Evolutionary conservation across 2,888 invertebrate species (phyloP), one percentile per base, ranked within the genome.

Genomic region (Drepanosiphum platanoidis): DNA sequence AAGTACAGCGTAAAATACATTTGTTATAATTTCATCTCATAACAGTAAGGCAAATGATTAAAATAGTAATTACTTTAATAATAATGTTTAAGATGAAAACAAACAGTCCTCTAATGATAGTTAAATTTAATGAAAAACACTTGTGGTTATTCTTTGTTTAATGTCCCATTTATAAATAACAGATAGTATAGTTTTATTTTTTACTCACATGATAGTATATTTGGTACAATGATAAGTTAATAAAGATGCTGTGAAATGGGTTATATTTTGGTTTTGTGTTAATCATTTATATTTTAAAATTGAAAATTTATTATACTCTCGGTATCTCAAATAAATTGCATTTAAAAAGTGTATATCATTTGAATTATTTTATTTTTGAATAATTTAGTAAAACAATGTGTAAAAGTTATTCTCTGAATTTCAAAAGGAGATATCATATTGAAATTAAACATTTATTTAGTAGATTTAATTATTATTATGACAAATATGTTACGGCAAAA

Each of bases 1-100:
- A n/a, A n/a, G 34, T 58, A n/a, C 52, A 58, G 52, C 27, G 58
- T 22, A 39, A 30, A 64, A 78, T 42, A 64, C 9, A 61, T 27
- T 30, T 42, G 42, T 42, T 64, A 39, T 22, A 64, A 64, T 36
- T 78, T 78, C 22, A 13, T 42, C n/a, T n/a, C 11, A 78, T 64
- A 42, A 42, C 11, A 66, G n/a, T 3, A 52, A 34, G 22, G 42
- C 66, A 79, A 79, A 32, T 68, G 11, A 66, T 66, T 46, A 78
- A 42, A 78, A 78, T 66, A 66, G 64, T 27, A 11, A 52, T 46
- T 22, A 9, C 9, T 22, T 32, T 46, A 32, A 32, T 15, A 27
- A 72, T 30, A 46, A 68, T 52, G 78, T 30, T 22, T 11, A 52
- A 42, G 15, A 18, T 18, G 61, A 83, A 72, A 34, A 5, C 22